Base-by-base conservation (phyloP, 2,797 vertebrate species). In the Tiaroga cobitis region DNA sequence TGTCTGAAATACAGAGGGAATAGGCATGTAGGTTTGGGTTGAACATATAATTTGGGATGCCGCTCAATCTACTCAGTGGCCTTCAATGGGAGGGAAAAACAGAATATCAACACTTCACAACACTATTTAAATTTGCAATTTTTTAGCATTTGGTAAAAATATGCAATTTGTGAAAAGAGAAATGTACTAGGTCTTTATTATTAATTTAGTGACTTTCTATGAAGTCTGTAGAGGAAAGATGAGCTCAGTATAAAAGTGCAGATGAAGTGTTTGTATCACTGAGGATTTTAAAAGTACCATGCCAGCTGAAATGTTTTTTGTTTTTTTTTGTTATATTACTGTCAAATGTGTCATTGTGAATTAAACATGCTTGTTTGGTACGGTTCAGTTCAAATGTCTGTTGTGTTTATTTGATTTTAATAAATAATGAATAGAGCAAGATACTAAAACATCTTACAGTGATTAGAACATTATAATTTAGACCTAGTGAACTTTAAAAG, bases 291-390 rank as follows among this genome's bases (percentile, higher is more conserved):
- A 92, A 90, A 92, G 93, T 93, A 90, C 92, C 89, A 91, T 89
- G 86, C 93, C 92, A 90, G 88, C 88, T 91, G 90, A 91, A 91
- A 91, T 94, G 90, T 80, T 93, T 95, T n/a, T n/a, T n/a, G n/a
- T n/a, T n/a, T n/a, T n/a, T n/a, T 93, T 34, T 4, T 37, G 34
- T 86, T 88, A 89, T 88, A 86, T 94, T 93, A 84, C 84, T 93
- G 93, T 94, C 81, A 90, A 24, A 91, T 91, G 90, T 93, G 92
- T 94, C 87, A 90, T 93, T 93, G 93, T 95, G 93, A 93, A 95
- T 94, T 93, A 93, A 93, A 92, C 59, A 89, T 90, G 90, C 88
- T 92, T 93, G 94, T 93, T 94, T 92, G 90, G 87, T 92, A 92
- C 89, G 89, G 85, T 89, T 82, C n/a, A 90, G 88, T 75, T 56